Base-by-base conservation (phyloP, 2,113 vertebrate genomes). In the Clarias magur region DNA sequence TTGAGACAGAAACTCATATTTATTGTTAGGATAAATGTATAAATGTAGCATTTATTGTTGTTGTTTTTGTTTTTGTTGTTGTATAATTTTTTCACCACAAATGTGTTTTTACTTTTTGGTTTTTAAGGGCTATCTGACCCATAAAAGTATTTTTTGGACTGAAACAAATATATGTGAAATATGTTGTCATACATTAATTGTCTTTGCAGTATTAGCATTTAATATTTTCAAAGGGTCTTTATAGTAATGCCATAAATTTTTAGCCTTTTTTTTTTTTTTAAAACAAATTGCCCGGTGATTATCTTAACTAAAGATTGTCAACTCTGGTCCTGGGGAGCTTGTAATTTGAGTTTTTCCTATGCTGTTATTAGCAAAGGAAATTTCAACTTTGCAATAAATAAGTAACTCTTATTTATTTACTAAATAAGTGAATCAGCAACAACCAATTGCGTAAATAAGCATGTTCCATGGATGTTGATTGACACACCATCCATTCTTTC, bases 41-140 rank as follows among this genome's bases (percentile, higher is more conserved):
- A 34, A 34, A 34, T 34, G 34, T 34, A 34, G 34, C 1, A 2
- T 34, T 1, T 34, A 34, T 34, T 34, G 34, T 34, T 34, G 34
- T 34, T 34, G 34, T 34, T 34, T 1, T 34, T 34, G 34, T 34
- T 34, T 34, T 34, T 34, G 2, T 34, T 34, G 2, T 34, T 34
- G 1, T 34, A n/a, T n/a, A n/a, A n/a, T n/a, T 76, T 75, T 75
- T 54, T 73, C 19, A 34, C 17, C 2, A 1, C 34, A 72, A 38
- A 38, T 3, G 4, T 42, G 17, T 75, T 23, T 48, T 73, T 23
- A 48, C 2, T 48, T 93, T 86, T 87, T 86, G 13, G 21, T 8
- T 25, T 27, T n/a, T 67, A 65, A 30, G 91, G 90, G 90, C 85
- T 75, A 87, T 87, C 87, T 7, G 86, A 89, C 48, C 23, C 48